Evolutionary conservation across 2,113 vertebrate species (phyloP).

Genomic region (Centropus unirufus): DNA sequence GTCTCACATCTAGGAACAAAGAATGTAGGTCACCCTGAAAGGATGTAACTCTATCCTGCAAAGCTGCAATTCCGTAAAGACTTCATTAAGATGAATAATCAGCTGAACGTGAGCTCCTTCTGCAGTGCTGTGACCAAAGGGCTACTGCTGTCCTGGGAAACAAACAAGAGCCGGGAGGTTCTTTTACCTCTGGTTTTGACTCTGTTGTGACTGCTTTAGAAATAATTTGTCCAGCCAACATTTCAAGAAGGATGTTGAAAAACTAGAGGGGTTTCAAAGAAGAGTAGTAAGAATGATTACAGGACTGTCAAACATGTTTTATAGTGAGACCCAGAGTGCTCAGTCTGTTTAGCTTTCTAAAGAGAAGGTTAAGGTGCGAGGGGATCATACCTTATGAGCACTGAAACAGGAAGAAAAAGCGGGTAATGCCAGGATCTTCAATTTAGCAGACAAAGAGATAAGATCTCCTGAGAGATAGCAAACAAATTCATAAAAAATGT

Average conservation of each 20-base stretch:
- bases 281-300: constrained; percentile 39
- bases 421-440: not conserved
- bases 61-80: constrained; percentile 65
- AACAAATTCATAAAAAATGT: constrained; percentile 9
- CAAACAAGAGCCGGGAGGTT: not conserved
- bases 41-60: constrained; percentile 60
- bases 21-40: constrained; percentile 61
- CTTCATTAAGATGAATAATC: constrained; percentile 71
- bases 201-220: constrained; percentile 40
- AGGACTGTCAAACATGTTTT: constrained; percentile 40
- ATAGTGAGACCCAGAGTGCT: constrained; percentile 19
- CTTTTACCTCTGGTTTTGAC: constrained; percentile 41
- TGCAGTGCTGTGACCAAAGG: constrained; percentile 40
- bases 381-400: constrained; percentile 8
- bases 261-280: constrained; percentile 47
- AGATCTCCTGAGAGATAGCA: constrained; percentile 2
- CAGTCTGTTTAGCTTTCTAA: constrained; percentile 28
- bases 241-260: constrained; percentile 50
- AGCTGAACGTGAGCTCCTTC: constrained; percentile 56
- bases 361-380: constrained; percentile 12
- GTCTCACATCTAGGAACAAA: constrained; percentile 62
- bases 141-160: constrained; percentile 44
- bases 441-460: constrained; percentile 15
- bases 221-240: constrained; percentile 50
- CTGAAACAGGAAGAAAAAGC: constrained; percentile 39